Evolutionary conservation across 2,888 invertebrate species (phyloP).

Genomic region (Chaitophorus viminalis): DNA sequence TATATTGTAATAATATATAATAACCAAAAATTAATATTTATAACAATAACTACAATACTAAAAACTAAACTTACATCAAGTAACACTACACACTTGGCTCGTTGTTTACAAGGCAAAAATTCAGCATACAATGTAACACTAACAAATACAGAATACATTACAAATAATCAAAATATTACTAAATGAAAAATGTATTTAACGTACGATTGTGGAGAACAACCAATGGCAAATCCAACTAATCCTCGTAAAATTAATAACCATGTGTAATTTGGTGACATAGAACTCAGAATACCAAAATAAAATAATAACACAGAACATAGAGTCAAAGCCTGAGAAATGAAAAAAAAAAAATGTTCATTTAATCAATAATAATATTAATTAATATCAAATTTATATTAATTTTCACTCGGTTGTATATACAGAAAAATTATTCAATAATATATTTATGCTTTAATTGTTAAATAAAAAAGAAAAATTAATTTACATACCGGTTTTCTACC

Average conservation of each 20-base stretch:
- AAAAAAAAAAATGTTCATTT: constrained; percentile 8
- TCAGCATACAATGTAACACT: constrained; percentile 96
- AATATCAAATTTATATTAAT: no score
- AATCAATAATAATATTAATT: constrained; percentile 61
- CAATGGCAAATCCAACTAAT: constrained; percentile 94
- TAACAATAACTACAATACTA: constrained; percentile 6
- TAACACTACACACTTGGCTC: constrained; percentile 94
- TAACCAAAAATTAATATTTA: constrained; percentile 9
- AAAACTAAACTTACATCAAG: constrained; percentile 80
- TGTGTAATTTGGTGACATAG: constrained; percentile 89
- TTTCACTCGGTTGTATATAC: neutral
- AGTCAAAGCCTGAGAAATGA: constrained; percentile 78
- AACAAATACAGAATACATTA: constrained; percentile 66
- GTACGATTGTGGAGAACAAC: constrained; percentile 97
- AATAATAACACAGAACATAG: constrained; percentile 90
- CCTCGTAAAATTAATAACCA: constrained; percentile 92
- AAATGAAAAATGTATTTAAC: constrained; percentile 67
- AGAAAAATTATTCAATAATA: constrained; percentile 6
- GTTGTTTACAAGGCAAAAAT: constrained; percentile 91
- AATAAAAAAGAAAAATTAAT: neutral
- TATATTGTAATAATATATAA: neutral
- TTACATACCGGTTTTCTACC: constrained; percentile 82
- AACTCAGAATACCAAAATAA: constrained; percentile 89
- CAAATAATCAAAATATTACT: constrained; percentile 51
- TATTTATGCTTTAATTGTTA: neutral